These are phyloP conservation scores for Scytalopus superciliaris DNA, from an alignment of 2,113 vertebrate species.

Conservation along the genomic window DNA sequence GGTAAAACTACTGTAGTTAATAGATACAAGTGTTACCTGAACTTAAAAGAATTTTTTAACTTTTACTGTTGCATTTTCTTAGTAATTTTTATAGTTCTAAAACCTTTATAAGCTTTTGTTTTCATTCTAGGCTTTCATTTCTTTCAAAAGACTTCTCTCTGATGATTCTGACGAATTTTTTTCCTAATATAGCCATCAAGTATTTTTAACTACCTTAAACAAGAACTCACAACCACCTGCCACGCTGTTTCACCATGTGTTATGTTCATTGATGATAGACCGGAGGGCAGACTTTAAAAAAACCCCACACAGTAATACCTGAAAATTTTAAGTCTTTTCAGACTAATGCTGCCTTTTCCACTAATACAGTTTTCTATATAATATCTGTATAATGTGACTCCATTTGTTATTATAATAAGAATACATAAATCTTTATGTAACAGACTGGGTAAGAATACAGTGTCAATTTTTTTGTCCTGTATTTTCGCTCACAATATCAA, in stretches of 20 bases:
- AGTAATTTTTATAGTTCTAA: neutral
- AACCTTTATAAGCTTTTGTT: neutral
- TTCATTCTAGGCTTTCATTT: neutral
- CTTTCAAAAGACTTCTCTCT: neutral
- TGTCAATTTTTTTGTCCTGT: neutral
- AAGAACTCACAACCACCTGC: neutral
- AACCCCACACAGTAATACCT: neutral
- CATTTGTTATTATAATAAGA: neutral
- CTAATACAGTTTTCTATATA: neutral
- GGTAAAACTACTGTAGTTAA: neutral
- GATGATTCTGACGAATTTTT: neutral
- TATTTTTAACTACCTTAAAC: conserved; percentile 7
- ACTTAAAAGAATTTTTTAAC: neutral
- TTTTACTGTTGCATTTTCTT: neutral
- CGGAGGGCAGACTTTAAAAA: neutral
- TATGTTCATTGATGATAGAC: neutral
- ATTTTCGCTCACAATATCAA: neutral
- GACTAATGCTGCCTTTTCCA: neutral
- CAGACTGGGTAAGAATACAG: neutral
- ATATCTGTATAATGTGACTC: neutral
- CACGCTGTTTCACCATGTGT: neutral
- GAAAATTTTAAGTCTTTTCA: neutral
- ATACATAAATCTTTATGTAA: neutral
- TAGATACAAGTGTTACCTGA: neutral
- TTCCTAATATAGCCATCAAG: neutral